These are phyloP conservation scores for Palythoa grandiflora DNA, from an alignment of 92 coral and sea anemone genomes.

Conservation along the genomic window DNA sequence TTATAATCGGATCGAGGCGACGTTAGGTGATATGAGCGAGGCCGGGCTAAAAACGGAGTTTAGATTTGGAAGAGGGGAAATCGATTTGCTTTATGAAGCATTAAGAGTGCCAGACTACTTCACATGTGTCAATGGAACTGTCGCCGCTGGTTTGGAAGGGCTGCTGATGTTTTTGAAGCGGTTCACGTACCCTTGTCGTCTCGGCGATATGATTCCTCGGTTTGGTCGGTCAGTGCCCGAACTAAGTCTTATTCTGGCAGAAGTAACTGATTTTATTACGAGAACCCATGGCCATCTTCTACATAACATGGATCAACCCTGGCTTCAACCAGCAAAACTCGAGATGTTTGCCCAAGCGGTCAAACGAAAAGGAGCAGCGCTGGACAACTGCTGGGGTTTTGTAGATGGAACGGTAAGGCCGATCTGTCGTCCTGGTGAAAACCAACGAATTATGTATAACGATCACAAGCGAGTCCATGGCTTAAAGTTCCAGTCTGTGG, in stretches of 20 bases:
- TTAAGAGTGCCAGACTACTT: slow-evolving; percentile 43
- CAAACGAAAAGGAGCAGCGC: slow-evolving; percentile 63
- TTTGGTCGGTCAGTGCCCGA: slow-evolving; percentile 50
- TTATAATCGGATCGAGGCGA: slow-evolving; percentile 47
- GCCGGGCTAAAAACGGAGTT: slow-evolving; percentile 48
- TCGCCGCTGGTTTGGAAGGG: slow-evolving; percentile 58
- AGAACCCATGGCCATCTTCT: slow-evolving; percentile 36
- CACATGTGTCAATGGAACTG: slow-evolving; percentile 58
- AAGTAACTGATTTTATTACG: not conserved
- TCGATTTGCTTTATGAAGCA: slow-evolving; percentile 33
- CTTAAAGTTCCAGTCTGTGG: too few relatives aligned
- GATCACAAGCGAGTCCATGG: too few relatives aligned
- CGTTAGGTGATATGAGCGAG: slow-evolving; percentile 43
- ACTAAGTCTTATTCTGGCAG: not conserved
- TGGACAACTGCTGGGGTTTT: slow-evolving; percentile 10
- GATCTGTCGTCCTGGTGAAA: too few relatives aligned
- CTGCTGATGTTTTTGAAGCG: slow-evolving; percentile 56
- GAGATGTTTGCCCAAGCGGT: slow-evolving; percentile 64
- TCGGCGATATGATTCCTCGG: slow-evolving; percentile 57
- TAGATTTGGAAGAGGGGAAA: not conserved
- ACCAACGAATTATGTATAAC: too few relatives aligned
- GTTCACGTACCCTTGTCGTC: slow-evolving; percentile 64
- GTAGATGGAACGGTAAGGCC: too few relatives aligned
- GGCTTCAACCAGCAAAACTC: slow-evolving; percentile 33
- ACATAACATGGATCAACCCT: slow-evolving; percentile 57